Base-by-base conservation (phyloP, 2,888 invertebrate genomes). In the Notodonta ziczac region DNA sequence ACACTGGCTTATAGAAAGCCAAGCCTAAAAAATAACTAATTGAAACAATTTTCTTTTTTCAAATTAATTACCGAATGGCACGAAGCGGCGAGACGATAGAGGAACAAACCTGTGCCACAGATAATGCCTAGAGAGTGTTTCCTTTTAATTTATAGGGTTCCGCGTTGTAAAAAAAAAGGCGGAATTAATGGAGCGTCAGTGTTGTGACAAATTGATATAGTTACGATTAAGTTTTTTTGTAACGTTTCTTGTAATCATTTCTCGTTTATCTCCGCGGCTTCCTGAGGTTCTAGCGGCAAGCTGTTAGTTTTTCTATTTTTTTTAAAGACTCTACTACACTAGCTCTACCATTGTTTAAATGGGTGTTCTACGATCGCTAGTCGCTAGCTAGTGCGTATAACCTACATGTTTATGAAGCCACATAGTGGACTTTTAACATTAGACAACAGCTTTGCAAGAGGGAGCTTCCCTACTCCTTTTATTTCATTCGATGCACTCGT, bases 11-110 rank as follows among this genome's bases (percentile, higher is more conserved):
- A 64, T 39, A 7, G 35, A 35, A 42, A 42, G 56, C 60, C 54
- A 67, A 65, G 69, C 42, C 44, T 13, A 39, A 55, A 63, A 67
- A 69, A 64, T 58, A 52, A 12, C 2, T 52, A 52, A 52, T 52
- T 52, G 4, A 52, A 52, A 52, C 12, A 46, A 57, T 65, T 56
- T 58, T 42, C 58, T 61, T 58, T 67, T 57, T 44, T n/a, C 8
- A 50, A 44, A 59, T 55, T 50, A 50, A 54, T 39, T 10, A 14
- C 48, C 42, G 8, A 56, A 8, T n/a, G 16, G 35, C 9, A 44
- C 57, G 56, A n/a, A 62, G 35, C 65, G n/a, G 16, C 14, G 9
- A 40, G 52, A 24, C 52, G 12, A 52, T 52, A 52, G 44, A 54
- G 39, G 52, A 53, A 53, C 42, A 10, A 9, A 52, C 52, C 42